These are phyloP conservation scores for Eudyptes chrysolophus DNA, from an alignment of 2,113 vertebrate species.

Conservation along the genomic window DNA sequence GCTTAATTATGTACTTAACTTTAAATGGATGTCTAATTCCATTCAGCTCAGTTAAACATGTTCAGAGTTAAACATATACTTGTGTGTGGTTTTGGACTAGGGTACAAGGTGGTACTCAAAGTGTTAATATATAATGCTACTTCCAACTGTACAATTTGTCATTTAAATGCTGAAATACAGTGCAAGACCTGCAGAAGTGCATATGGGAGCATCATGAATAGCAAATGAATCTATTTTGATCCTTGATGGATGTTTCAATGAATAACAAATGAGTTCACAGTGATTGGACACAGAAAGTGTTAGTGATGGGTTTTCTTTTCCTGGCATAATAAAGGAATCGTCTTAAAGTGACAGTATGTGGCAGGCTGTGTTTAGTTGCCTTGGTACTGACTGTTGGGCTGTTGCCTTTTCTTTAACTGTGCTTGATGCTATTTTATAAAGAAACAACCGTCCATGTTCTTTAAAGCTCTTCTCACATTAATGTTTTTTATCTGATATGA, in stretches of 20 bases:
- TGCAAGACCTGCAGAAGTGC: slow-evolving; percentile 44
- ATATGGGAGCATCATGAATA: slow-evolving; percentile 58
- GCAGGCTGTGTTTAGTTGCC: neutral
- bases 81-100: neutral
- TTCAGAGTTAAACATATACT: neutral
- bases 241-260: slow-evolving; percentile 62
- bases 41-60: neutral
- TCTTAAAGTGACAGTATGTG: neutral
- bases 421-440: neutral
- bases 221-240: slow-evolving; percentile 67
- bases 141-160: neutral
- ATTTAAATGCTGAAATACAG: slow-evolving; percentile 42
- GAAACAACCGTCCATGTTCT: neutral
- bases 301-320: neutral
- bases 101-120: neutral
- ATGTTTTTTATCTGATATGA: neutral
- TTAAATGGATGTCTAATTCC: neutral
- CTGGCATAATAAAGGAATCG: neutral
- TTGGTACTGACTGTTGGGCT: neutral
- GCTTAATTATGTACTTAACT: neutral
- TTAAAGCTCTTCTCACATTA: neutral
- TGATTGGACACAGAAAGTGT: slow-evolving; percentile 35
- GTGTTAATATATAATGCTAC: slow-evolving; percentile 15
- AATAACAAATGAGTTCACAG: slow-evolving; percentile 58
- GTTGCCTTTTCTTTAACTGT: neutral